Evolutionary conservation across 2,113 vertebrate species (phyloP).

Genomic region (Heteronetta atricapilla): DNA sequence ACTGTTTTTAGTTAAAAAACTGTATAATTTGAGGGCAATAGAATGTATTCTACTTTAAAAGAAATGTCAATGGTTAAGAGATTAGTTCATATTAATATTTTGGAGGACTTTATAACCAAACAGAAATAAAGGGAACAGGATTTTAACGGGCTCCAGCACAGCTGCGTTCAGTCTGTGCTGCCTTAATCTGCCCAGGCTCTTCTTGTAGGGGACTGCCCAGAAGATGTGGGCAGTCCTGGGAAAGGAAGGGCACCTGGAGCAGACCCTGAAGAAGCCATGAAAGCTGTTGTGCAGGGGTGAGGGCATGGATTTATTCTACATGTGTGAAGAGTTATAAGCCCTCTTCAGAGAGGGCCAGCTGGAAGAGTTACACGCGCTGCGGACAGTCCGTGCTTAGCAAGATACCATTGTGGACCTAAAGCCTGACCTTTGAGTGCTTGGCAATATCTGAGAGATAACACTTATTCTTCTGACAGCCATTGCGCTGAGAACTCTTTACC

Average conservation of each 20-base stretch:
- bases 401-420: conserved; percentile 45
- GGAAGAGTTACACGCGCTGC: conserved; percentile 36
- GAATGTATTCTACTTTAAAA: background rate
- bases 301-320: accelerated
- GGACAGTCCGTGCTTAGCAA: background rate
- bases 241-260: background rate
- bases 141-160: background rate
- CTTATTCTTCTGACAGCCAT: conserved; percentile 54
- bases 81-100: background rate
- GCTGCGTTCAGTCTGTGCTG: background rate
- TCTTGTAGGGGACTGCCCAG: accelerated
- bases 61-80: background rate
- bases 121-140: background rate
- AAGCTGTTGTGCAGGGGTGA: background rate
- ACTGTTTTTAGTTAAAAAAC: background rate
- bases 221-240: background rate
- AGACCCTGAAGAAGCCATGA: background rate
- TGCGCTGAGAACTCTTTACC: background rate
- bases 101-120: background rate
- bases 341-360: background rate
- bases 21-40: background rate
- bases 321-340: background rate
- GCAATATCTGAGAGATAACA: conserved; percentile 41
- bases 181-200: background rate
- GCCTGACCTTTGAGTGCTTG: conserved; percentile 1